Evolutionary conservation across 2,888 invertebrate species (phyloP).

Genomic region (Bedellia somnulentella): DNA sequence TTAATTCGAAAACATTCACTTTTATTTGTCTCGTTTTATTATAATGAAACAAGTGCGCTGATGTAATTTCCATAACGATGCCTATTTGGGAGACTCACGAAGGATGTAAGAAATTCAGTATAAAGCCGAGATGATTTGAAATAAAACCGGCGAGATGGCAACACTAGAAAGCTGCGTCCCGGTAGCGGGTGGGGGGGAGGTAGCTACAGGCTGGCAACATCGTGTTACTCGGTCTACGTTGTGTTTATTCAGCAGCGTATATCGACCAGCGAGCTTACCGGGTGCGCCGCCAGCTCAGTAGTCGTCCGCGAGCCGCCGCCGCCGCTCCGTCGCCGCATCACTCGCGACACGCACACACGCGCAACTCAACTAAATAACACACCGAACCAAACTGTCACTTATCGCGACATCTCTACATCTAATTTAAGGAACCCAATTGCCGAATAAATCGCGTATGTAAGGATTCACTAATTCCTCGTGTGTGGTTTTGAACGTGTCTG

Average conservation of each 20-base stretch:
- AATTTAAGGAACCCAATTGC: too few relatives aligned
- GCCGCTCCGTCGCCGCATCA: slow-evolving; percentile 23
- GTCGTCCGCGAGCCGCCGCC: slow-evolving; percentile 10
- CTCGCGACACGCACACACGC: slow-evolving; percentile 20
- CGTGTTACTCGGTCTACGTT: slow-evolving; percentile 36
- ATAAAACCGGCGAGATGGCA: slow-evolving; percentile 27
- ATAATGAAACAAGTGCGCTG: slow-evolving; percentile 14
- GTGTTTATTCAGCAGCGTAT: slow-evolving; percentile 58
- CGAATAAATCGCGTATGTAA: too few relatives aligned
- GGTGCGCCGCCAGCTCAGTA: slow-evolving; percentile 22
- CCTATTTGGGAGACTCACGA: slow-evolving; percentile 15
- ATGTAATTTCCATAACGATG: slow-evolving; percentile 17
- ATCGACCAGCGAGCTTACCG: slow-evolving; percentile 42
- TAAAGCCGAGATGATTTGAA: slow-evolving; percentile 7
- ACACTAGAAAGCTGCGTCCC: slow-evolving; percentile 14
- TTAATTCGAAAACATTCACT: too few relatives aligned
- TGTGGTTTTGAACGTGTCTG: too few relatives aligned
- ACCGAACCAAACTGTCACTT: slow-evolving; percentile 33
- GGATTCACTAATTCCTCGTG: too few relatives aligned
- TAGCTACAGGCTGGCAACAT: slow-evolving; percentile 28
- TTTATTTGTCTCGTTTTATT: slow-evolving; percentile 12
- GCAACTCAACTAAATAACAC: slow-evolving; percentile 25
- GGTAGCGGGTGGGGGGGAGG: slow-evolving; percentile 10
- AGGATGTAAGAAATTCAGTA: slow-evolving; percentile 13
- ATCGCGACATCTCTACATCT: slow-evolving; percentile 7